Evolutionary conservation across 2,888 invertebrate genomes (phyloP).

Genomic region (Micoletzkya japonica): DNA sequence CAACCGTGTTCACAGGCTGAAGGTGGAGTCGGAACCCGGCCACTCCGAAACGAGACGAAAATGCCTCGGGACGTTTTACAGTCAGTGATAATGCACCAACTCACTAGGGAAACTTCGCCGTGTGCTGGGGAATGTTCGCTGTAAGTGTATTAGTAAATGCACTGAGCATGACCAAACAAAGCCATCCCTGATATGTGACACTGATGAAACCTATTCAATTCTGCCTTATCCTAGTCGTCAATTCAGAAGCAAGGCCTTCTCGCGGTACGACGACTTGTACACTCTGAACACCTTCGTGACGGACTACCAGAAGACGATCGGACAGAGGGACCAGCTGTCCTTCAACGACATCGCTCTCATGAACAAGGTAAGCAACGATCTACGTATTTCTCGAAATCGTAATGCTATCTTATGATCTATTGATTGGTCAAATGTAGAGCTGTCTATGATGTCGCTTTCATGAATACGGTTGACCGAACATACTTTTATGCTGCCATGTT

Average conservation of each 20-base stretch:
- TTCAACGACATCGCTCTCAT: slow-evolving; percentile 64
- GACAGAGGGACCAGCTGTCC: slow-evolving; percentile 62
- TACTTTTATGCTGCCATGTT: background rate
- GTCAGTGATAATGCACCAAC: too few species aligned
- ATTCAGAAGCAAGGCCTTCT: slow-evolving; percentile 61
- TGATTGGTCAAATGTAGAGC: too few species aligned
- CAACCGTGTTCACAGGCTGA: too few species aligned
- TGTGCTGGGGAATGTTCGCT: too few species aligned
- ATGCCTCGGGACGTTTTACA: too few species aligned
- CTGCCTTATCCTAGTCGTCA: background rate
- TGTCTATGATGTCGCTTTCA: too few species aligned
- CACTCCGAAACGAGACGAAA: too few species aligned
- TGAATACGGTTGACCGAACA: too few species aligned
- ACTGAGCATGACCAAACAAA: background rate
- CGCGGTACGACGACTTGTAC: slow-evolving; percentile 62
- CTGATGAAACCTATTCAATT: background rate
- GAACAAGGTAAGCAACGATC: slow-evolving; percentile 45
- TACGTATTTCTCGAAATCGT: slow-evolving; percentile 30
- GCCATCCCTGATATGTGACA: background rate
- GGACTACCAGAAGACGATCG: slow-evolving; percentile 59
- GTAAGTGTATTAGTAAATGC: too few species aligned
- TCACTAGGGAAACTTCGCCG: too few species aligned
- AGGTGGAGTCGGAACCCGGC: too few species aligned
- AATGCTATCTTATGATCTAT: too few species aligned
- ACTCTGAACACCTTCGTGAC: slow-evolving; percentile 63